phyloP scores from a whole-genome alignment of 2,888 invertebrate species.

The Venustoraphidia nigricollis region DNA sequence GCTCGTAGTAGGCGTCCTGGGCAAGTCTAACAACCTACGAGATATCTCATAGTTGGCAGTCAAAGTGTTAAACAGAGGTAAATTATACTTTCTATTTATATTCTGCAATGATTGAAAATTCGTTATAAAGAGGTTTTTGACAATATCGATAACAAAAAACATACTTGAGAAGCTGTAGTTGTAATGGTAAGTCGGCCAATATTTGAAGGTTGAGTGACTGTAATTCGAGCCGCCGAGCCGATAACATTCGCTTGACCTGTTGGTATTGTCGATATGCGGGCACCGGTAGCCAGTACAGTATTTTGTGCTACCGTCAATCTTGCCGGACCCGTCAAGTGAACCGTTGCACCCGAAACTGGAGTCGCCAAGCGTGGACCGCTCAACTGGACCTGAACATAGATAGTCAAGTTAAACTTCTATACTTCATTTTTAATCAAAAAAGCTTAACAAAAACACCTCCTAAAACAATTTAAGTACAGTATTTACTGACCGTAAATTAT shows the following conservation, averaged over 20 bases:
- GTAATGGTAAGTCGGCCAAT: constrained; percentile 15
- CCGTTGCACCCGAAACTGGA: constrained; percentile 21
- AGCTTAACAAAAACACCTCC: too few species aligned
- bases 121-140: too few species aligned
- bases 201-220: constrained; percentile 20
- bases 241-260: constrained; percentile 17
- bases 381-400: constrained; percentile 18
- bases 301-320: constrained; percentile 22
- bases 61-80: too few species aligned
- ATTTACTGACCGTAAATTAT: too few species aligned
- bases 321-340: constrained; percentile 14
- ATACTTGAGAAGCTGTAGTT: not conserved
- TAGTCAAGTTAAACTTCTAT: not conserved
- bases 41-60: too few species aligned
- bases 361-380: constrained; percentile 19
- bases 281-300: constrained; percentile 21
- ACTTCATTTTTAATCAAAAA: too few species aligned
- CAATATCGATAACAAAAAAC: not conserved
- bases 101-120: too few species aligned
- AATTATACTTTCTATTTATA: too few species aligned
- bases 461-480: too few species aligned
- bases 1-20: too few species aligned
- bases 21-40: too few species aligned
- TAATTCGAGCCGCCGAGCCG: constrained; percentile 18
- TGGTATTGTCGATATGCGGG: constrained; percentile 21